phyloP scores from a whole-genome alignment of 2,113 vertebrate species.

The Gallinago paraguaiae region DNA sequence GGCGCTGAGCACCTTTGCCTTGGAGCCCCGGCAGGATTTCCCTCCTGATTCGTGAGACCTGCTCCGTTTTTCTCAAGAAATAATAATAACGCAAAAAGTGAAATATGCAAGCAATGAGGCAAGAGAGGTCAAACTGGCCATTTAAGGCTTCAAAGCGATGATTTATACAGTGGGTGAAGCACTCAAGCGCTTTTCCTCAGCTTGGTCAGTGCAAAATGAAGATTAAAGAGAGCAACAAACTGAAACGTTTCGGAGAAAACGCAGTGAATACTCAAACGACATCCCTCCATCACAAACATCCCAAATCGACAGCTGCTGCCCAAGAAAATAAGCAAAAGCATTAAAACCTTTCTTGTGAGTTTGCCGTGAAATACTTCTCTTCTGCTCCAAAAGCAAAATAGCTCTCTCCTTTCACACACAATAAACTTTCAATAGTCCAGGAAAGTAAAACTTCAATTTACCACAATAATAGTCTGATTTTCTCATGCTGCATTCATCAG shows the following conservation, averaged over 20 bases:
- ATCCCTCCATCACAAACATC: background rate
- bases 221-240: slow-evolving; percentile 4
- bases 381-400: slow-evolving; percentile 8
- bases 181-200: background rate
- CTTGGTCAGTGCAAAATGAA: slow-evolving; percentile 5
- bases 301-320: background rate
- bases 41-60: background rate
- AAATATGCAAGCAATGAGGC: background rate
- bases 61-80: background rate
- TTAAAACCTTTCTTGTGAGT: background rate
- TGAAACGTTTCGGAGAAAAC: background rate
- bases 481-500: background rate
- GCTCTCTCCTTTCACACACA: background rate
- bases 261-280: background rate
- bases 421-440: slow-evolving; percentile 47
- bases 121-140: background rate
- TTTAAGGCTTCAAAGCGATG: slow-evolving; percentile 11
- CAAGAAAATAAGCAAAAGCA: background rate
- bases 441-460: slow-evolving; percentile 38
- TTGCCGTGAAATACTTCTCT: background rate
- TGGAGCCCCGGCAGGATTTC: background rate
- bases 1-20: background rate
- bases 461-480: slow-evolving; percentile 4
- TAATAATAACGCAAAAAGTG: background rate
- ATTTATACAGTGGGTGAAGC: background rate